phyloP scores from a whole-genome alignment of 1,140 invertebrate species.

The Pogonus chalceus region DNA sequence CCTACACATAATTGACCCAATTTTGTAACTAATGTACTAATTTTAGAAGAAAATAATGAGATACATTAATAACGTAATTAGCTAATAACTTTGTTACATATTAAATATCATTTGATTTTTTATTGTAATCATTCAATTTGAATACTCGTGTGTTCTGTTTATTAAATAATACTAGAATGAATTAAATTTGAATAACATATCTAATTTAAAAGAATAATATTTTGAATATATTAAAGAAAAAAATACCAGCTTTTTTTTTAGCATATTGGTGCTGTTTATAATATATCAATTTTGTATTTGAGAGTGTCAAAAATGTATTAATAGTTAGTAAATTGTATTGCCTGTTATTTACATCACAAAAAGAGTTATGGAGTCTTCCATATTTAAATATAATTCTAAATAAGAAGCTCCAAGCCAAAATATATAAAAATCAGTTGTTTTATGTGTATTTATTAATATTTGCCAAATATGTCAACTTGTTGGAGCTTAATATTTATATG shows the following conservation, averaged over 20 bases:
- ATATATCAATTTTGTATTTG: too few relatives aligned
- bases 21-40: constrained; percentile 6
- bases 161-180: too few relatives aligned
- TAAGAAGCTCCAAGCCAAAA: background rate
- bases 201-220: too few relatives aligned
- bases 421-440: background rate
- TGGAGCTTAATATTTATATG: background rate
- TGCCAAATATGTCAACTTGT: background rate
- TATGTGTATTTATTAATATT: background rate
- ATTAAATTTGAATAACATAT: too few relatives aligned
- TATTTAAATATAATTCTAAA: background rate
- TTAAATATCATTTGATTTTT: too few relatives aligned
- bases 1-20: constrained; percentile 2
- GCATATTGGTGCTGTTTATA: too few relatives aligned
- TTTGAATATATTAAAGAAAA: too few relatives aligned
- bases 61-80: background rate
- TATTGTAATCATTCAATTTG: too few relatives aligned
- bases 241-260: too few relatives aligned
- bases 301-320: too few relatives aligned
- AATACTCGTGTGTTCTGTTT: too few relatives aligned
- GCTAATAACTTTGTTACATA: too few relatives aligned
- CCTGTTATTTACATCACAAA: background rate
- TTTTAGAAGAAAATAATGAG: background rate
- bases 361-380: background rate
- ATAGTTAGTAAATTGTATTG: background rate